Evolutionary conservation across 1,140 invertebrate species (phyloP).

Genomic region (Zaprionus gabonicus): DNA sequence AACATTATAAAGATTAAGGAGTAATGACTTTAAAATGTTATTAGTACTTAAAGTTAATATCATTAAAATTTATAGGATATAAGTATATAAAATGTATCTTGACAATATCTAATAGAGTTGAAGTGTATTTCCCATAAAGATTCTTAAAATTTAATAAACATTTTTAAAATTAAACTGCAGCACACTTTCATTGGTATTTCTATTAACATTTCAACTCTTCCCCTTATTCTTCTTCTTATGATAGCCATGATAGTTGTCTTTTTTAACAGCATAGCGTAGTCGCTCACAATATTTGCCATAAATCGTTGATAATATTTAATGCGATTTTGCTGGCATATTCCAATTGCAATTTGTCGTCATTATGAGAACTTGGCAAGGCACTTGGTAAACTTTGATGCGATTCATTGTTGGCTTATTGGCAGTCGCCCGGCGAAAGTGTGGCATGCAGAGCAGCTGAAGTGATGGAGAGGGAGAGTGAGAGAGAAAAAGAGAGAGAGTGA

Average conservation of each 20-base stretch:
- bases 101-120: too few species aligned
- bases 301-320: conserved; percentile 42
- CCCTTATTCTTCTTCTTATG: too few species aligned
- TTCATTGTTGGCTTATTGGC: conserved; percentile 64
- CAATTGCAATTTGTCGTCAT: conserved; percentile 73
- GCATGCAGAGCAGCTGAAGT: not conserved
- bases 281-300: conserved; percentile 37
- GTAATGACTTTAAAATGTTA: too few species aligned
- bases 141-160: too few species aligned
- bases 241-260: too few species aligned
- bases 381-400: conserved; percentile 48
- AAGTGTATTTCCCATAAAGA: too few species aligned
- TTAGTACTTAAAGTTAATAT: not conserved
- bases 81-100: too few species aligned
- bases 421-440: conserved; percentile 1
- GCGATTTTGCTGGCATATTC: conserved; percentile 27
- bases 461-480: not conserved
- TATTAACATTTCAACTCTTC: too few species aligned
- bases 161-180: too few species aligned
- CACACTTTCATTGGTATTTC: too few species aligned
- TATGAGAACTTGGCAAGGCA: conserved; percentile 41
- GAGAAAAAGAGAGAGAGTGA: not conserved
- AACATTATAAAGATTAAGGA: not conserved
- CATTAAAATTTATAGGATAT: not conserved
- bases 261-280: not conserved